These are phyloP conservation scores for Sesia apiformis DNA, from an alignment of 2,888 invertebrate genomes.

Conservation along the genomic window DNA sequence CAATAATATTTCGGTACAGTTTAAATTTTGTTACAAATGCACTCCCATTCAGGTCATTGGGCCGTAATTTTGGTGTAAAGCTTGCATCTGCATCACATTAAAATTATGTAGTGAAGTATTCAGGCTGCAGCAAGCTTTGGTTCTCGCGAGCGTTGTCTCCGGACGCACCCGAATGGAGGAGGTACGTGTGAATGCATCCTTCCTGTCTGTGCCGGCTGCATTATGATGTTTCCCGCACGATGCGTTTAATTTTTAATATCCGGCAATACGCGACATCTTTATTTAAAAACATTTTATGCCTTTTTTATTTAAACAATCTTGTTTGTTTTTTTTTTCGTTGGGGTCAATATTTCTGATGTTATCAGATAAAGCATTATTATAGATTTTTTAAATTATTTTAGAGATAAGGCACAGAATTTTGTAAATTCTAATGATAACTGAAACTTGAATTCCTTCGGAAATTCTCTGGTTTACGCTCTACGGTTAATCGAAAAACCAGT, in stretches of 20 bases:
- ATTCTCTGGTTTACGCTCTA: no score
- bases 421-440: no score
- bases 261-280: neutral
- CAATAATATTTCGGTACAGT: no score
- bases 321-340: neutral
- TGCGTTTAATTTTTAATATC: neutral
- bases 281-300: neutral
- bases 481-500: no score
- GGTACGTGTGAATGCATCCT: slow-evolving; percentile 7
- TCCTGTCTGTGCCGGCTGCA: neutral
- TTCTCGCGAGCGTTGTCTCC: slow-evolving; percentile 1
- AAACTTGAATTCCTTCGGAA: no score
- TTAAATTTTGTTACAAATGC: no score
- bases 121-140: neutral
- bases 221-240: no score
- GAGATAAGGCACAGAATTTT: no score
- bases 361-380: no score
- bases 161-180: slow-evolving; percentile 5
- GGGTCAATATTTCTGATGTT: no score
- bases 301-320: neutral
- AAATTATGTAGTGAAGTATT: neutral
- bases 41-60: neutral
- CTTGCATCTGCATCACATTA: neutral
- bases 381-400: no score
- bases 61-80: neutral